Percentiles rank a stretch among this genome's conserved stretches.
phyloP scores from a whole-genome alignment of 2,888 invertebrate genomes.

The Eupeodes latifasciatus region DNA sequence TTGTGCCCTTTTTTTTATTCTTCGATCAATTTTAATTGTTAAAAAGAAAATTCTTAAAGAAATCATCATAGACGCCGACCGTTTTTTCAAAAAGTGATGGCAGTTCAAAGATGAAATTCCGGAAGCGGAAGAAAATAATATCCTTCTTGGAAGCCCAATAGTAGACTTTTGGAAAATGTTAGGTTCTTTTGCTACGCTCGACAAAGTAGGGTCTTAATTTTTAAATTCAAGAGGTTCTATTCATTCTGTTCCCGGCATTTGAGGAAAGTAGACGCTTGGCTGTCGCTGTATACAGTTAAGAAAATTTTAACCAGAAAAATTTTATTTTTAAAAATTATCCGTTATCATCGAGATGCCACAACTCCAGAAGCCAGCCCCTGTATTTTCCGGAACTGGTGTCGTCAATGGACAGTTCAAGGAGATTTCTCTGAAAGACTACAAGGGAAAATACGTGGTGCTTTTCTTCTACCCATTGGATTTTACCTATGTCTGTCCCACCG shows the following conservation, averaged over 20 bases:
- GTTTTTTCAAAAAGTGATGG: no score
- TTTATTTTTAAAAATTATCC: conserved; percentile 8
- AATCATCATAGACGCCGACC: no score
- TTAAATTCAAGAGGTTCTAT: no score
- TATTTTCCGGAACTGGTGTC: conserved; percentile 90
- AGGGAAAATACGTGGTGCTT: conserved; percentile 95
- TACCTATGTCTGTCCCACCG: conserved; percentile 95
- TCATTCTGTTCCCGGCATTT: conserved; percentile 31
- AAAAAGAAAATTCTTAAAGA: no score
- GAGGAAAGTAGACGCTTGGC: background rate
- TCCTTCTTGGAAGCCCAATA: no score
- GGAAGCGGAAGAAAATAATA: no score
- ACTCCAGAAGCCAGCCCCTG: conserved; percentile 88
- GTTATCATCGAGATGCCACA: conserved; percentile 80
- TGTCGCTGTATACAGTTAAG: background rate
- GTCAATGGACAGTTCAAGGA: conserved; percentile 92
- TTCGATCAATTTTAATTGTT: no score
- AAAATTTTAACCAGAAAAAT: conserved; percentile 6
- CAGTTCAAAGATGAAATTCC: no score
- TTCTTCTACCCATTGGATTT: conserved; percentile 97
- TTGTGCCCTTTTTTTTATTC: no score
- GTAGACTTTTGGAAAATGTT: no score
- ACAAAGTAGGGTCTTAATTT: no score
- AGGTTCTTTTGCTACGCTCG: no score
- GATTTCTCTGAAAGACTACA: conserved; percentile 90